A percentile compares a stretch with the other conserved stretches of the same genome.
phyloP scores from a whole-genome alignment of 2,888 invertebrate genomes.

The Uloborus plumipes region DNA sequence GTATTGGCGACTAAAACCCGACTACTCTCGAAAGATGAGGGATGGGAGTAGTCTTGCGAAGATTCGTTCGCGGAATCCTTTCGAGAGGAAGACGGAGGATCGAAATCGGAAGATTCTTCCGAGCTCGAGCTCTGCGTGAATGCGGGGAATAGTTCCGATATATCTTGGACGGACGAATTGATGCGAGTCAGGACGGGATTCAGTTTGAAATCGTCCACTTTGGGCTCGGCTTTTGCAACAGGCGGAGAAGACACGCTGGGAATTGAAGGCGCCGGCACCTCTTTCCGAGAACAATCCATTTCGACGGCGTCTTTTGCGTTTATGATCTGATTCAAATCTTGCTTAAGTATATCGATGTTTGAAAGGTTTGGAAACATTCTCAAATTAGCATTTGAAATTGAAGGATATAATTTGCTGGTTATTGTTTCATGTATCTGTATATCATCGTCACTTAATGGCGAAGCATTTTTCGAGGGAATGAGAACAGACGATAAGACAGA shows the following conservation, averaged over 20 bases:
- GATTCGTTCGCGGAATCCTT: too few species aligned
- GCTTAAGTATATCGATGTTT: not conserved
- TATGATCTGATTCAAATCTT: slow-evolving; percentile 5
- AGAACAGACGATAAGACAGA: slow-evolving; percentile 11
- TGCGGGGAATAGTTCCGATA: slow-evolving; percentile 32
- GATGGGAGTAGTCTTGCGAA: too few species aligned
- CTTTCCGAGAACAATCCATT: too few species aligned
- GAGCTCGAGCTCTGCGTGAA: too few species aligned
- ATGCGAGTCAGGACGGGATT: slow-evolving; percentile 34
- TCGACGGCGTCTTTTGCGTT: not conserved
- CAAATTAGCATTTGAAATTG: slow-evolving; percentile 5
- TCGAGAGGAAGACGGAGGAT: too few species aligned
- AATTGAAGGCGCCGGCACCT: too few species aligned
- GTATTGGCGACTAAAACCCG: too few species aligned
- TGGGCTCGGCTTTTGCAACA: too few species aligned
- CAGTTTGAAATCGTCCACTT: slow-evolving; percentile 10
- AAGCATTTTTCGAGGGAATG: not conserved
- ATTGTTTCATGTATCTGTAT: slow-evolving; percentile 1
- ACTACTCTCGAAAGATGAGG: too few species aligned
- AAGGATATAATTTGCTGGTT: slow-evolving; percentile 12
- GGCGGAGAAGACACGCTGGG: too few species aligned
- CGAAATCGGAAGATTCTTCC: too few species aligned
- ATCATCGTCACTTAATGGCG: not conserved
- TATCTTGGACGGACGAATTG: not conserved
- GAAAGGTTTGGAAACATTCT: slow-evolving; percentile 19